A percentile compares a stretch with the other conserved stretches of the same genome.
These are phyloP conservation scores for Solen grandis DNA, from an alignment of 1,140 invertebrate species.

Conservation along the genomic window DNA sequence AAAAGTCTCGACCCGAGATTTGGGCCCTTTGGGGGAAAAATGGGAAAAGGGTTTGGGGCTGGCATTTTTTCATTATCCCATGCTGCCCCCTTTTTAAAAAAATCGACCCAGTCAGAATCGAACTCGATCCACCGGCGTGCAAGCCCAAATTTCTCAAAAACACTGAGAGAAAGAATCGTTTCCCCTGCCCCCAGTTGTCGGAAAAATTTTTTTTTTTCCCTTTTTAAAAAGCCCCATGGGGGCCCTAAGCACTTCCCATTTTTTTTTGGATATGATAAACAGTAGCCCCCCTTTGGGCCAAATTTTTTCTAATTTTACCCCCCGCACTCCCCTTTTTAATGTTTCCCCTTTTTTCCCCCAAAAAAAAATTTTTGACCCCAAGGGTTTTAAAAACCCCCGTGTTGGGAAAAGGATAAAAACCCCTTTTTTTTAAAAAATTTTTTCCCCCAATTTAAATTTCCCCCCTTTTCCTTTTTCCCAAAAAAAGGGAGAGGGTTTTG, in stretches of 20 bases:
- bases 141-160: no score
- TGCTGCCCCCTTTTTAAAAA: no score
- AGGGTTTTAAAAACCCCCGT: not conserved
- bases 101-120: no score
- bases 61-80: no score
- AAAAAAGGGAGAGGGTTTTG: slow-evolving; percentile 19
- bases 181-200: no score
- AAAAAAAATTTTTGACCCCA: not conserved
- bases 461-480: slow-evolving; percentile 24
- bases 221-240: no score
- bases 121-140: no score
- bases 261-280: not conserved
- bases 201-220: no score
- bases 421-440: not conserved
- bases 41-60: no score
- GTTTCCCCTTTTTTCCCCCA: not conserved
- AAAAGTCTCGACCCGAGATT: no score
- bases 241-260: not conserved
- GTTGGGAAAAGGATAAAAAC: not conserved
- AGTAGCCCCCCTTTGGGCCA: not conserved
- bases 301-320: not conserved
- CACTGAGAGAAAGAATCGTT: no score
- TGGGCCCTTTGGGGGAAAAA: no score
- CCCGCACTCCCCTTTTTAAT: not conserved
- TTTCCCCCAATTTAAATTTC: not conserved